Evolutionary conservation across 2,113 vertebrate species (phyloP).

Genomic region (Ivindomyrus marchei): DNA sequence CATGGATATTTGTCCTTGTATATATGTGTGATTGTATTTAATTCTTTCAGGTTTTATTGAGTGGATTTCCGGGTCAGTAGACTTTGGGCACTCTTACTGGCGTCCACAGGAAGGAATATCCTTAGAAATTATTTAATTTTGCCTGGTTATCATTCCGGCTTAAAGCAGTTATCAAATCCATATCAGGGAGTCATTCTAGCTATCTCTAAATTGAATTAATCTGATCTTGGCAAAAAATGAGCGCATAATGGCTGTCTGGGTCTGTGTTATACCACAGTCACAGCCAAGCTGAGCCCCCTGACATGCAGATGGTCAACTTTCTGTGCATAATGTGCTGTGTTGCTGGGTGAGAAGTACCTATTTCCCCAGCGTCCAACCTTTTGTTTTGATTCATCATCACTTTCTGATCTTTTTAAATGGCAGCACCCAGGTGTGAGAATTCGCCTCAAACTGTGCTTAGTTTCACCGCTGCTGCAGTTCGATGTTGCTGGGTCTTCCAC

Average conservation of each 20-base stretch:
- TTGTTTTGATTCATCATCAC: neutral
- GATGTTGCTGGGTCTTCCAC: neutral
- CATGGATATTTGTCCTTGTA: neutral
- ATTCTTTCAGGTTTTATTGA: neutral
- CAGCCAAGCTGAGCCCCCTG: neutral
- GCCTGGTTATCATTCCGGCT: neutral
- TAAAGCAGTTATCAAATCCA: neutral
- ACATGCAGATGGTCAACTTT: neutral
- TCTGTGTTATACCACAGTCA: neutral
- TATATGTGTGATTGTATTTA: neutral
- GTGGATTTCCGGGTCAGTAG: neutral
- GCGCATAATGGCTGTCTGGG: neutral
- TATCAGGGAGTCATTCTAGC: neutral
- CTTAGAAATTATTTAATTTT: neutral
- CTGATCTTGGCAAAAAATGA: neutral
- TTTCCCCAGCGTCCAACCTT: neutral
- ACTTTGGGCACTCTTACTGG: neutral
- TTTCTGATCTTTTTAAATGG: neutral
- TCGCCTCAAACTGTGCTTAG: neutral
- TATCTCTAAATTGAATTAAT: neutral
- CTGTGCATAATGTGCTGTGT: neutral
- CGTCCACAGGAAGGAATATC: neutral
- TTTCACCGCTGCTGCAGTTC: neutral
- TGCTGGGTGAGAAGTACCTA: neutral
- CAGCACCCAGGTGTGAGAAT: neutral